Evolutionary conservation across 1,140 invertebrate species (phyloP), one percentile per base, ranked within the genome.

Genomic region (Heliconius eleuchia): DNA sequence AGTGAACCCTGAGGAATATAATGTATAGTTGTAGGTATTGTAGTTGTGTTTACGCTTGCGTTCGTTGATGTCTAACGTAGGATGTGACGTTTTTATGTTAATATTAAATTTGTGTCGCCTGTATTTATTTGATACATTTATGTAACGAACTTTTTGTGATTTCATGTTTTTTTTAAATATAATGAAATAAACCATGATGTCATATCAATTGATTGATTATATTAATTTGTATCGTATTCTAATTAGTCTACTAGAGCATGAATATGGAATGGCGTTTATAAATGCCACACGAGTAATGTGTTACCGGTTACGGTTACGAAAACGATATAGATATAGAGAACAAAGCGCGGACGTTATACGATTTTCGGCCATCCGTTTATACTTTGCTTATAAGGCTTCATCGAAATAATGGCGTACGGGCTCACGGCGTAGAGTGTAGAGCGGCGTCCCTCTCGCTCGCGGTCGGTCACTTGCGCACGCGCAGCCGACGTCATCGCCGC

Each of bases 281-380:
- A 86, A 89, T 91, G 85, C 85, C 76, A 71, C 82, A 82, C 82
- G 80, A 78, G 84, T 84, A 80, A 84, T 88, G 84, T 81, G 82
- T 85, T 84, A 84, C 87, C 87, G 81, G 76, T 88, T 92, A 88
- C 82, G 88, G 86, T 86, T 86, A 87, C 85, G 77, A 85, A 83
- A 83, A 86, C 88, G 83, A 87, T 88, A 88, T 83, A 83, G 84
- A 83, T 88, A 88, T 83, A 83, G 84, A 83, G 89, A 91, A 92
- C 92, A 94, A 92, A 92, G 91, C 83, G 82, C 89, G 91, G 87
- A 88, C 91, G 90, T 90, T 89, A 89, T 86, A 90, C 88, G 88
- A 88, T 93, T 94, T 94, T 93, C 88, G 92, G 89, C 84, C 88
- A 92, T 90, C 88, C 89, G 88, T 91, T 90, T 89, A 89, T 86